These are phyloP conservation scores for Littorina saxatilis DNA, from an alignment of 1,140 invertebrate genomes.

Conservation along the genomic window DNA sequence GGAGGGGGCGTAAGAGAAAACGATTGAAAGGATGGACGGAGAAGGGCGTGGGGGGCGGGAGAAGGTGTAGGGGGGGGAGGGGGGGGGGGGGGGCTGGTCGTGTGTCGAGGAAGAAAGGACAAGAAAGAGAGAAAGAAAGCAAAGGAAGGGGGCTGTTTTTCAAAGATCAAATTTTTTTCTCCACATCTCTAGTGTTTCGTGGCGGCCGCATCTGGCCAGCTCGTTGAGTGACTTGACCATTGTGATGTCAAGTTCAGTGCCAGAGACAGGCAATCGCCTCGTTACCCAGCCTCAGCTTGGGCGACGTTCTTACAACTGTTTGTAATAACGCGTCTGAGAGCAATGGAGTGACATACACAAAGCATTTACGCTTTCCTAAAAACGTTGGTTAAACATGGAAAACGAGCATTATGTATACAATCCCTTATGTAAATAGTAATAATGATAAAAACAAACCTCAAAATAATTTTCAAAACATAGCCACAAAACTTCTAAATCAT, in stretches of 20 bases:
- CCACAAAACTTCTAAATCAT: too few species aligned
- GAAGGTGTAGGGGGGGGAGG: neutral
- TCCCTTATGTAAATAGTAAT: too few species aligned
- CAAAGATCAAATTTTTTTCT: slow-evolving; percentile 16
- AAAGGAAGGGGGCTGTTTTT: slow-evolving; percentile 7
- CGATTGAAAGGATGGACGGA: neutral
- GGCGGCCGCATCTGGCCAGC: slow-evolving; percentile 11
- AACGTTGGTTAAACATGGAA: too few species aligned
- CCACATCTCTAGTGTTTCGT: slow-evolving; percentile 10
- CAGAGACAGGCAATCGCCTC: neutral
- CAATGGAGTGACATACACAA: too few species aligned
- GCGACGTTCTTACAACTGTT: neutral
- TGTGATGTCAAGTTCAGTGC: slow-evolving; percentile 30
- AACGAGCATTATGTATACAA: too few species aligned
- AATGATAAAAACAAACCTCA: too few species aligned
- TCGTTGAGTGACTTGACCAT: neutral
- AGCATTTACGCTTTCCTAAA: too few species aligned
- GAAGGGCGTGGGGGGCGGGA: neutral
- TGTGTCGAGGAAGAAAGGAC: neutral
- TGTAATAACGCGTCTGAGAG: neutral
- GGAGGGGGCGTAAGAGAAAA: neutral
- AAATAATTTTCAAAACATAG: too few species aligned
- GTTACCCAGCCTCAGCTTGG: neutral
- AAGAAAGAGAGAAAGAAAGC: neutral
- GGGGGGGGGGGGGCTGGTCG: neutral